Evolutionary conservation across 1,140 invertebrate genomes (phyloP).

Genomic region (Stegodyphus dumicola): DNA sequence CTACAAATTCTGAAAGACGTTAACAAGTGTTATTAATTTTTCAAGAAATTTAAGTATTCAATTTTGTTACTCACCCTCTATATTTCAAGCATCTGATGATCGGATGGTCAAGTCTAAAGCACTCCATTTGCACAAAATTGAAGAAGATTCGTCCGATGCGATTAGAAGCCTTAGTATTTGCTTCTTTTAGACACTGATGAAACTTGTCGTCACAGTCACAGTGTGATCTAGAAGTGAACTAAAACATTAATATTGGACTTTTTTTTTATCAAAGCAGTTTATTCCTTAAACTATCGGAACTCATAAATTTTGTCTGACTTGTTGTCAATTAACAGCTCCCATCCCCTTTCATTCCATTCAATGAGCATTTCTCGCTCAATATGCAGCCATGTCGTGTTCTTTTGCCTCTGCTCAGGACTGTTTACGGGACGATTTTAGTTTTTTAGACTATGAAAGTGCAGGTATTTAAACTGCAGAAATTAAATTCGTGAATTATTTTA

Average conservation of each 20-base stretch:
- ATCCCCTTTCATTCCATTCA: no score
- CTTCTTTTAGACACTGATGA: conserved; percentile 74
- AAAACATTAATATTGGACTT: background rate
- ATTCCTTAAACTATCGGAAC: no score
- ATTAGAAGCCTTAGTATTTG: conserved; percentile 69
- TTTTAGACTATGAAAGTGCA: no score
- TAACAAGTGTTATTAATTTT: background rate
- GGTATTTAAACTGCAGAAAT: no score
- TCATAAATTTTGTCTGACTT: no score
- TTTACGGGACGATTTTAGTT: no score
- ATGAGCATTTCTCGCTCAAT: no score
- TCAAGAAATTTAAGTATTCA: background rate
- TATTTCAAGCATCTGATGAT: conserved; percentile 24
- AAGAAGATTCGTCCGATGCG: conserved; percentile 74
- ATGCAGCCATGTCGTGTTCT: no score
- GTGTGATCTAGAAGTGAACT: conserved; percentile 70
- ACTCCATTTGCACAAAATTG: conserved; percentile 74
- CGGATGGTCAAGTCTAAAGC: conserved; percentile 70
- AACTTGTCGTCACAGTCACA: conserved; percentile 79
- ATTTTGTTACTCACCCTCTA: background rate
- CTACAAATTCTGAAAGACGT: background rate
- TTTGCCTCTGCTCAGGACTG: no score
- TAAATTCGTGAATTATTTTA: no score
- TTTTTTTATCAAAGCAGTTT: no score
- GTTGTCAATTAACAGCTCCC: no score